These are phyloP conservation scores for Strigamia transsilvanica DNA, from an alignment of 2,888 invertebrate species.

Conservation along the genomic window DNA sequence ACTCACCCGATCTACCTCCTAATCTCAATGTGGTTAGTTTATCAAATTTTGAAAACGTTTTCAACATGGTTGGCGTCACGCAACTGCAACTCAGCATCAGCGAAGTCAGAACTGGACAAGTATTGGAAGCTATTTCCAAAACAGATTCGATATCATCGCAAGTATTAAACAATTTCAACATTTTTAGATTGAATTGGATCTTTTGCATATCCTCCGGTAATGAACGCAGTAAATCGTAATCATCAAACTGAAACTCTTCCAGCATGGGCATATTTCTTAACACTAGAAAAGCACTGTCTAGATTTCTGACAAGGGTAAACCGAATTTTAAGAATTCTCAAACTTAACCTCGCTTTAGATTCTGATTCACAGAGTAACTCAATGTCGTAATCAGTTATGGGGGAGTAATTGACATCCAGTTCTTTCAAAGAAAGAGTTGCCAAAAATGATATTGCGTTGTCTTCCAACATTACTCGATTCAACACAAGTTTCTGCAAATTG, in stretches of 20 bases:
- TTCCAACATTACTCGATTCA: constrained; percentile 2
- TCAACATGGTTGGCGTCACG: neutral
- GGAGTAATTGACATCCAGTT: neutral
- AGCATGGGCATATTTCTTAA: neutral
- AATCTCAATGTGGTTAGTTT: constrained; percentile 1
- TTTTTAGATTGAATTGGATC: neutral
- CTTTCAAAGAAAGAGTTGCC: constrained; percentile 4
- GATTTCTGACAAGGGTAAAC: neutral
- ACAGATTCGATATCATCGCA: neutral
- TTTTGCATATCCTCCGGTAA: neutral
- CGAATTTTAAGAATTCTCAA: constrained; percentile 5
- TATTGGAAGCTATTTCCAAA: neutral
- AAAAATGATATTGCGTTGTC: neutral
- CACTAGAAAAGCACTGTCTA: neutral
- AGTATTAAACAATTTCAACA: neutral
- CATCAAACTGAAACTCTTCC: neutral
- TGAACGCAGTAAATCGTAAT: neutral
- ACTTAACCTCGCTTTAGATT: neutral
- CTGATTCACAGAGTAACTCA: neutral
- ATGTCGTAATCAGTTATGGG: neutral
- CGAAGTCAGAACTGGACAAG: neutral
- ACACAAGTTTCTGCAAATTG: neutral
- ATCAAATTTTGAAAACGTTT: constrained; percentile 18
- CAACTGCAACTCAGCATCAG: constrained; percentile 1
- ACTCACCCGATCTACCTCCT: constrained; percentile 1